Evolutionary conservation across 2,888 invertebrate genomes (phyloP), one percentile per base, ranked within the genome.

Genomic region (Belgica antarctica): DNA sequence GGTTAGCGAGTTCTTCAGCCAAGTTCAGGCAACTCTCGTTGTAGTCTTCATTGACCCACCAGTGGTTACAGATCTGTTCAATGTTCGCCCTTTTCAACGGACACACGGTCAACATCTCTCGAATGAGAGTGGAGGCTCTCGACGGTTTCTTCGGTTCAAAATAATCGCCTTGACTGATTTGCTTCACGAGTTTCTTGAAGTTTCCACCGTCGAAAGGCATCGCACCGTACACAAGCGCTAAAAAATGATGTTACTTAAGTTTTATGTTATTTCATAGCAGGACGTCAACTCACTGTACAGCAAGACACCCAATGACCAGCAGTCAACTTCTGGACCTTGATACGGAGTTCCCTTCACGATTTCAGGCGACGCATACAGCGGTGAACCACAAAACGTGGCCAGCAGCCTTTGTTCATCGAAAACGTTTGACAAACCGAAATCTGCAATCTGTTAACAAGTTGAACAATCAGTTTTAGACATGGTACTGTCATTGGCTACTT

Each of bases 201-300:
- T 98, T 96, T 73, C 95, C 94, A 72, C 98, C 98, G 82, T 98
- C 98, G 79, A 98, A 98, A 69, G 93, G 99, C 99, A 99, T 99
- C 73, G 97, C 96, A 75, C 98, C 98, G 80, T 98, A 99, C 74
- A 99, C 97, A 76, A 99, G 84, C 4, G 68, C 52, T 52, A n/a
- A 52, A 22, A 31, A 8, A 12, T 8, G 12, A 28, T 8, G 31
- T 15, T 47, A 15, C 4, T 47, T 47, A 61, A 61, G 15, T 24
- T 1, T 3, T 25, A 25, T n/a, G n/a, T n/a, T n/a, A n/a, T n/a
- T n/a, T n/a, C n/a, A n/a, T n/a, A n/a, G n/a, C n/a, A n/a, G n/a
- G n/a, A n/a, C n/a, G n/a, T n/a, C n/a, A 2, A 28, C 61, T 61
- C 25, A 61, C 98, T 98, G 80, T 99, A 99, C 8, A 99, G 84